phyloP scores from a whole-genome alignment of 2,797 vertebrate species.

The Oreortyx pictus region DNA sequence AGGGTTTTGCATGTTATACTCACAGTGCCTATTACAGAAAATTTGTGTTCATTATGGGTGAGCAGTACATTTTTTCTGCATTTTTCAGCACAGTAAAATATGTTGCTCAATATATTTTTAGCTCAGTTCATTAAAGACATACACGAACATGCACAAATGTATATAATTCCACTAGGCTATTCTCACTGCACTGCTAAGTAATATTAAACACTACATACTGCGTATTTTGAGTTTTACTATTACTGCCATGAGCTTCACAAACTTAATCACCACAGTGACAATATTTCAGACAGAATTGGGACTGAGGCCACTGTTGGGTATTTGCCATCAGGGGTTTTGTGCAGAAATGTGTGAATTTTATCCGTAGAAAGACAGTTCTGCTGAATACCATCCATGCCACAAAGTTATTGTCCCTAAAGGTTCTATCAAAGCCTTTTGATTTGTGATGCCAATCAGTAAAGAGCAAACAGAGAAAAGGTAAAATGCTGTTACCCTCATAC shows the following conservation, averaged over 20 bases:
- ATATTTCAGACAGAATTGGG: constrained; percentile 26
- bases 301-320: background rate
- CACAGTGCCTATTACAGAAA: background rate
- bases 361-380: constrained; percentile 9
- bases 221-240: background rate
- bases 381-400: constrained; percentile 3
- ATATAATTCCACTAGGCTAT: background rate
- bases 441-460: constrained; percentile 1
- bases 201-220: background rate
- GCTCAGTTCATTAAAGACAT: constrained; percentile 9
- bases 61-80: background rate
- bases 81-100: constrained; percentile 2
- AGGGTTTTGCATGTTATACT: background rate
- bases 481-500: background rate
- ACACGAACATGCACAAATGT: background rate
- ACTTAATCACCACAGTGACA: constrained; percentile 1
- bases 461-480: background rate
- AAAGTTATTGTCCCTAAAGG: background rate
- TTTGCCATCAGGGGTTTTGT: background rate
- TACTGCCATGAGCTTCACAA: constrained; percentile 1
- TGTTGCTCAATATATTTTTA: constrained; percentile 3
- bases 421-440: constrained; percentile 22
- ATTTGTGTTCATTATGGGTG: background rate
- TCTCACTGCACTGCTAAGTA: background rate
- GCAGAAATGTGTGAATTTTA: constrained; percentile 1